Evolutionary conservation across 2,888 invertebrate genomes (phyloP), one percentile per base, ranked within the genome.

Genomic region (Diaperis boleti): DNA sequence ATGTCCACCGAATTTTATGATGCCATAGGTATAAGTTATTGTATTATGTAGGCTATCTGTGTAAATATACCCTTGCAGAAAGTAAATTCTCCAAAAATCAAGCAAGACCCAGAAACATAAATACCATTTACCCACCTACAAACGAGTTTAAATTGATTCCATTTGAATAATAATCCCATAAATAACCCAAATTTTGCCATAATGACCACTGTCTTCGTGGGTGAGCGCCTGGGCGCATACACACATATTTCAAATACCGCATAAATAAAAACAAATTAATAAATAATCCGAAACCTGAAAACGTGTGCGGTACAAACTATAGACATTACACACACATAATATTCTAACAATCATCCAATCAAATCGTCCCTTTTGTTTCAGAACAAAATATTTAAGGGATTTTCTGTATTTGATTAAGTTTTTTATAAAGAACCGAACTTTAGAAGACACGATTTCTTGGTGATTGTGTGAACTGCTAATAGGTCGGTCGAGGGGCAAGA

Each of bases 221-320:
- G 76, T 73, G 76, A 74, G 66, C 70, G 31, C 68, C 62, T 66
- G 68, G 70, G 70, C 65, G 59, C 56, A 29, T 66, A 59, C 61
- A 71, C 70, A 74, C 72, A 74, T 74, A 74, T 74, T 73, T 74
- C 72, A 73, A 75, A 74, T 74, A 71, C 72, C 73, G 66, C 71
- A 74, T 76, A 76, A 75, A 73, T 74, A 71, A 66, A 71, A 64
- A 72, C 71, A 74, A 76, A 75, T 72, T 59, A 64, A 64, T 72
- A 73, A 75, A 76, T 75, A 74, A 76, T 72, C 70, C 67, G 69
- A 70, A 71, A 71, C 65, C 64, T 68, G 67, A 68, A 72, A 72
- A 74, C 72, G 75, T 74, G 75, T 76, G 75, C 73, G 75, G 74
- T 74, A n/a, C n/a, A n/a, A n/a, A n/a, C n/a, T n/a, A 74, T 64